Conservation (phyloP, 2,113 vertebrate species). For the Litocranius walleri region DNA sequence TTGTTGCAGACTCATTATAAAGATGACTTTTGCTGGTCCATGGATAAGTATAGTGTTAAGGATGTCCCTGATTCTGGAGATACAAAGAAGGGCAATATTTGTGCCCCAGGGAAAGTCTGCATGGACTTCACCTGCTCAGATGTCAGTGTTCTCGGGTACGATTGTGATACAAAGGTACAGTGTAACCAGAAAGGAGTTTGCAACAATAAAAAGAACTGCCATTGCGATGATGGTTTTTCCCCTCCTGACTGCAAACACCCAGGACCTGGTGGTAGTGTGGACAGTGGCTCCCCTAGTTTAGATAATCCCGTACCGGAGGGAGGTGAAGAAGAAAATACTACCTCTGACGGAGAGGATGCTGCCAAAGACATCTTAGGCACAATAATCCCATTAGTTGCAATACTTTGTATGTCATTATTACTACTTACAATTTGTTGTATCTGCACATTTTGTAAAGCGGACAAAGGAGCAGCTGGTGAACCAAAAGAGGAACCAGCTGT, state of each 20-base stretch:
- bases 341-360: rapidly evolving
- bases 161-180: rapidly evolving
- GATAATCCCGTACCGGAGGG: rapidly evolving
- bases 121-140: background rate
- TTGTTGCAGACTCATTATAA: background rate
- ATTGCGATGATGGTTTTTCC: slow-evolving; percentile 83
- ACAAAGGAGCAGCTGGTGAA: background rate
- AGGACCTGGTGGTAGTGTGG: slow-evolving; percentile 86
- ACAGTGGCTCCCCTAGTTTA: slow-evolving; percentile 80
- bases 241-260: slow-evolving; percentile 78
- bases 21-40: slow-evolving; percentile 57
- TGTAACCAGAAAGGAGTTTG: slow-evolving; percentile 73
- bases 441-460: rapidly evolving
- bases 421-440: background rate
- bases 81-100: background rate
- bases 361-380: background rate
- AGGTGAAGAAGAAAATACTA: background rate
- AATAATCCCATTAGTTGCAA: background rate
- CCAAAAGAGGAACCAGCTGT: background rate
- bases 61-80: background rate
- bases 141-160: rapidly evolving
- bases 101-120: slow-evolving; percentile 32
- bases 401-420: background rate
- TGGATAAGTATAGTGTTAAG: rapidly evolving
- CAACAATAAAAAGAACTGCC: slow-evolving; percentile 84